These are phyloP conservation scores for Zygaena filipendulae DNA, from an alignment of 2,888 invertebrate species.

Conservation along the genomic window DNA sequence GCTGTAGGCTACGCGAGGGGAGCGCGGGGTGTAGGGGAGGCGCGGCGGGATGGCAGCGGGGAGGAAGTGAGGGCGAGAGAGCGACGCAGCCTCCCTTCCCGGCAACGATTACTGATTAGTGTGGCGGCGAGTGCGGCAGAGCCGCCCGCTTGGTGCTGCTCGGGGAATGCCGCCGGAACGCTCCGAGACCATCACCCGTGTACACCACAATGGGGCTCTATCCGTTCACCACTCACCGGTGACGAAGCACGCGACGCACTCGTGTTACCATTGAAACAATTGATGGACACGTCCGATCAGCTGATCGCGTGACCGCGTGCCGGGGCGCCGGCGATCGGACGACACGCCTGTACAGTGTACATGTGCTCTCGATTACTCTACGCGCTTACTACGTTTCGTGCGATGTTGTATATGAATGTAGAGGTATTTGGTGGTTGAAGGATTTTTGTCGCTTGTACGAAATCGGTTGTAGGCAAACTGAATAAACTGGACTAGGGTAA, in stretches of 20 bases:
- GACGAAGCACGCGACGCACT: too few relatives aligned
- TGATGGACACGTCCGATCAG: constrained; percentile 31
- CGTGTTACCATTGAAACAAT: too few relatives aligned
- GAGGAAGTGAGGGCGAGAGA: constrained; percentile 27
- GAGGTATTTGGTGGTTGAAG: constrained; percentile 45
- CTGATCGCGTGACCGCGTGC: constrained; percentile 42
- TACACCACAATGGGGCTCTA: constrained; percentile 21
- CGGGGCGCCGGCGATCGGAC: constrained; percentile 17
- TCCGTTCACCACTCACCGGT: constrained; percentile 15
- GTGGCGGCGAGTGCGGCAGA: constrained; percentile 58
- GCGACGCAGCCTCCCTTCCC: constrained; percentile 65
- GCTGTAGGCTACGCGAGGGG: constrained; percentile 47
- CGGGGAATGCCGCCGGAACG: constrained; percentile 40
- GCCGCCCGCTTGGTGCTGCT: constrained; percentile 42
- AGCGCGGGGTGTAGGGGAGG: too few relatives aligned
- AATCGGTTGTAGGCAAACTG: too few relatives aligned
- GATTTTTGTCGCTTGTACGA: constrained; percentile 27
- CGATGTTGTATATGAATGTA: constrained; percentile 39
- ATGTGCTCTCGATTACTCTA: constrained; percentile 39
- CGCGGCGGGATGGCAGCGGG: constrained; percentile 21
- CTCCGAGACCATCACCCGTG: constrained; percentile 19
- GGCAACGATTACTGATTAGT: constrained; percentile 71
- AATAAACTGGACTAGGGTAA: too few relatives aligned
- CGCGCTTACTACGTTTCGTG: constrained; percentile 51
- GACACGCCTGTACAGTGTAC: constrained; percentile 45